Percentiles rank a stretch among this genome's conserved stretches.
phyloP scores from a whole-genome alignment of 2,113 vertebrate genomes.

The Bambusicola thoracicus region DNA sequence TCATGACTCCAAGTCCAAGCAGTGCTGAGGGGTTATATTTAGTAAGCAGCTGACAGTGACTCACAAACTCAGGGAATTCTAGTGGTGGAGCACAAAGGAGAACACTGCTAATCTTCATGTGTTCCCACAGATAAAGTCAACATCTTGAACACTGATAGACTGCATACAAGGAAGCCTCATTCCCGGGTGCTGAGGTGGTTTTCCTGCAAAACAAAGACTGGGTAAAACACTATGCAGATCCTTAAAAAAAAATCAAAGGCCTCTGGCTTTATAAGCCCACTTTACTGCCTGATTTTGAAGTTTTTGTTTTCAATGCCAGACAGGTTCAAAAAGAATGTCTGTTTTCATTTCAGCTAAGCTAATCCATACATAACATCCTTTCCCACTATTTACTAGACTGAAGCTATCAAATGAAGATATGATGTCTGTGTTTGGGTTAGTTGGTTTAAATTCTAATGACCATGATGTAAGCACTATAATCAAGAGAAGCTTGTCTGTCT shows the following conservation, averaged over 20 bases:
- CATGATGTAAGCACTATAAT: constrained; percentile 83
- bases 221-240: constrained; percentile 78
- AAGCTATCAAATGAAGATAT: constrained; percentile 85
- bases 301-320: constrained; percentile 83
- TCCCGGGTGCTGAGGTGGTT: constrained; percentile 45
- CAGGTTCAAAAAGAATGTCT: constrained; percentile 86
- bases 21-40: constrained; percentile 15
- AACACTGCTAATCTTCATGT: constrained; percentile 10
- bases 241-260: constrained; percentile 82
- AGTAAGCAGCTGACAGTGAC: constrained; percentile 58
- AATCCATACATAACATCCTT: constrained; percentile 84
- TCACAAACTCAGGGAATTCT: constrained; percentile 24
- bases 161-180: constrained; percentile 17
- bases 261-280: constrained; percentile 80
- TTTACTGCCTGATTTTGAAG: constrained; percentile 85
- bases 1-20: not conserved
- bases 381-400: constrained; percentile 82
- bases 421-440: constrained; percentile 86
- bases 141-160: not conserved
- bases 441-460: constrained; percentile 80
- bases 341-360: constrained; percentile 86
- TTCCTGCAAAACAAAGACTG: constrained; percentile 73
- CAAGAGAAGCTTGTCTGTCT: constrained; percentile 81
- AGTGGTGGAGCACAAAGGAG: constrained; percentile 42
- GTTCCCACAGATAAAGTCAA: constrained; percentile 55